Evolutionary conservation across 2,888 invertebrate species (phyloP), one percentile per base, ranked within the genome.

Genomic region (Euzophera pinguis): DNA sequence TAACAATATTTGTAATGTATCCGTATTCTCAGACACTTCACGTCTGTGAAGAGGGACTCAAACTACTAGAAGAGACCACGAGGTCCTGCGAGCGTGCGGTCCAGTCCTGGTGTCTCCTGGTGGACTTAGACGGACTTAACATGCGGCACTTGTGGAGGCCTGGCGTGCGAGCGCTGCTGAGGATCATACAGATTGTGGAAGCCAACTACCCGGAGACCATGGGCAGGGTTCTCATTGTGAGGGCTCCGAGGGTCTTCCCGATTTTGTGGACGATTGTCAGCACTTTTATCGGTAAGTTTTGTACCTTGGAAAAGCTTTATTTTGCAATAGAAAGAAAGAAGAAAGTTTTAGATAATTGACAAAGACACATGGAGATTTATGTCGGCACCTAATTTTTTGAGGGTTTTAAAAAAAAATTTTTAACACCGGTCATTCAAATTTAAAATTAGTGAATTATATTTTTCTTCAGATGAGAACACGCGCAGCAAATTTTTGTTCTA

Each of bases 61-160:
- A 93, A 56, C 92, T 96, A 64, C 95, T 97, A 62, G 97, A 97
- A 70, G 96, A 97, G 78, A 97, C 97, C 1, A 97, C 97, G 0
- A 91, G 93, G 48, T 85, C 91, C n/a, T 88, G 93, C n/a, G 95
- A 95, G 41, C 93, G 93, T 71, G 97, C 98, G 1, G 93, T 98
- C 29, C 95, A 95, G 48, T 94, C 96, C 47, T 98, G 98, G 97
- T 95, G 96, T 56, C 91, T 98, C 63, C 91, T 98, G 53, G 95
- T 98, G 29, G 98, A 98, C 89, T 91, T 98, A 66, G 98, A 98
- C 78, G 98, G 98, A 0, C 91, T 98, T 50, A 97, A 97, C 81
- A 98, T 98, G 97, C 92, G 98, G 2, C 98, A 98, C 84, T 91
- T 98, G 56, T 98, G 98, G 98, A 90, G 98, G 61, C 98, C 98